Base-by-base conservation (phyloP, 2,888 invertebrate genomes). In the Cheilosia urbana region DNA sequence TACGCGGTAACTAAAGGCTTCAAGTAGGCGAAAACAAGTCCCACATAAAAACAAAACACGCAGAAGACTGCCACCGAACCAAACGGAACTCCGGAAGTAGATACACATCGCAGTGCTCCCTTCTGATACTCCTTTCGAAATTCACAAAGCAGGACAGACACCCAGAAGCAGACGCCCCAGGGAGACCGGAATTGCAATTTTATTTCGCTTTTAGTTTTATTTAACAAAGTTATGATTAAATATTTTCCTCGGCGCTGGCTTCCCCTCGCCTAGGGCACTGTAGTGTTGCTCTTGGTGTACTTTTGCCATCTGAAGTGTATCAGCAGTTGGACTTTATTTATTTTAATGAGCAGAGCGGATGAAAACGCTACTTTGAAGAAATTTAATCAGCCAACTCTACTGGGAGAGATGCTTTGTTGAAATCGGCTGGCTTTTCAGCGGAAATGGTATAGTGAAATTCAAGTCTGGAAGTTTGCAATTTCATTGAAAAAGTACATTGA, bases 271-370 rank as follows among this genome's bases (percentile, higher is more conserved):
- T 4, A 37, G 37, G 37, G 37, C 37, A 37, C 37, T 13, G 13
- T 4, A 13, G 37, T 37, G 37, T 37, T 13, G 37, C 21, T 21
- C 7, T 21, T 6, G n/a, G 30, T 40, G 19, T 57, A 7, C 40
- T 13, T 60, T 42, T 60, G 15, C 40, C 37, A 45, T 62, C 27
- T 27, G 17, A 15, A 62, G 42, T 62, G 27, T 27, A 42, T 21
- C 60, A 11, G 19, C 47, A 24, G 45, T 62, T 47, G 47, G 30
- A 34, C 19, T 63, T 63, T 63, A 47, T 63, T 63, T 63, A 63
- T 63, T 30, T 63, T 63, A 63, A 63, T 19, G 30, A 63, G 62
- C 45, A 62, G 45, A 62, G 40, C 58, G 58, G 40, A 40, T 60
- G 58, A 60, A 60, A n/a, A 60, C n/a, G 37, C 37, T 37, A 37